Evolutionary conservation across 2,888 invertebrate genomes (phyloP), one percentile per base, ranked within the genome.

Genomic region (Yponomeuta sedellus): DNA sequence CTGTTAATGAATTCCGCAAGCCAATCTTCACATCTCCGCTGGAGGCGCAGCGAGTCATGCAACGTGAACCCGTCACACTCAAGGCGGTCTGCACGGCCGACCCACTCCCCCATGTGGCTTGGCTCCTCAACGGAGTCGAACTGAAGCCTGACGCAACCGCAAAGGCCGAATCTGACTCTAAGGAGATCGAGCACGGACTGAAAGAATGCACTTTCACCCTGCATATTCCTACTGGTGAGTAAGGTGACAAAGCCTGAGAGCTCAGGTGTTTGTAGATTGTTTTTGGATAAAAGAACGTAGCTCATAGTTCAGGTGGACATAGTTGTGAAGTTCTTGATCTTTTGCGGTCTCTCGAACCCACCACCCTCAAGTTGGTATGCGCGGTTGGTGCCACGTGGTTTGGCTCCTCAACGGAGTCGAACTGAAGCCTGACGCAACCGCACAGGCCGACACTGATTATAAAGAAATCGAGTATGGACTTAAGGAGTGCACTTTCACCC

Each of bases 371-470:
- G 62, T 95, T 96, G 0, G 93, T 96, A 20, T 94, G 98, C 74
- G 94, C 96, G 40, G 98, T 97, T 10, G 97, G 98, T 98, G 99
- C 0, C 96, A 97, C 72, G 94, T 97, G 63, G 93, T 94, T 68
- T 98, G 98, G 98, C 92, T 93, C 52, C 94, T 95, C 73, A 94
- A 97, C 75, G 96, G 95, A 4, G 87, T 92, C 62, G 94, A 94
- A 74, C 89, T 97, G 28, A 84, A 92, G 1, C 90, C 93, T 4
- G 94, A 94, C 71, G 94, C 94, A 5, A 94, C 93, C 64, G 92
- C 95, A 34, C 89, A 94, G 65, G 86, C 94, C 44, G 92, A 93
- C 68, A 85, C 94, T 66, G 93, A 94, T 59, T 91, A 92, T 70
- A 94, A 94, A 72, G 94, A 94, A 58, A 92, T 94, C 25, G 94